Evolutionary conservation across 2,888 invertebrate species (phyloP).

Genomic region (Dermolepida albohirtum): DNA sequence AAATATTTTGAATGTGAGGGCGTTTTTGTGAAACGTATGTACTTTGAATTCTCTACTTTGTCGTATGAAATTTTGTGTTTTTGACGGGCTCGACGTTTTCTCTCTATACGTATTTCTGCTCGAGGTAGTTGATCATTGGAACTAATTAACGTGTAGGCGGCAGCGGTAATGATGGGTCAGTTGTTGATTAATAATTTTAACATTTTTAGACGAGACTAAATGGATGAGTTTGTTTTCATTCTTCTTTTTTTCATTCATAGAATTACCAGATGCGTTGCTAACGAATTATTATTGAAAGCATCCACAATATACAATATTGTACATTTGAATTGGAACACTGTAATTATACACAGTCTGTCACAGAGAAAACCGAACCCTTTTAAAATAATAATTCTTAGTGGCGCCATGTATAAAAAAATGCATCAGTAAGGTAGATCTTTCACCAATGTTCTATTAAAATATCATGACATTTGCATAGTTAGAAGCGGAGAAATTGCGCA

Average conservation of each 20-base stretch:
- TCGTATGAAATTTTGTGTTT: slow-evolving; percentile 29
- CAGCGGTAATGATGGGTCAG: slow-evolving; percentile 22
- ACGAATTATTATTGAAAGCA: background rate
- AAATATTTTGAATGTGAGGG: slow-evolving; percentile 31
- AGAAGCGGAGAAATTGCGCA: no score
- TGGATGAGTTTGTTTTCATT: background rate
- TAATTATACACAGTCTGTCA: no score
- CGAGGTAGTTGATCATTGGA: slow-evolving; percentile 31
- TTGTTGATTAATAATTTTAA: slow-evolving; percentile 23
- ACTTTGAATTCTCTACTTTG: background rate
- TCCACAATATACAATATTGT: no score
- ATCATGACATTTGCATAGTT: no score
- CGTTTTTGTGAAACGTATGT: slow-evolving; percentile 3
- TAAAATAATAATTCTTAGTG: no score
- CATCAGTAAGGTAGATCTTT: no score
- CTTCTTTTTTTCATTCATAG: no score
- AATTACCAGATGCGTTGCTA: background rate
- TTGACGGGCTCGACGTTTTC: slow-evolving; percentile 4
- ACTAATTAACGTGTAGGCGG: slow-evolving; percentile 33
- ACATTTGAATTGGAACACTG: no score
- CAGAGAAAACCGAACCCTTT: no score
- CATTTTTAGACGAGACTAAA: slow-evolving; percentile 24
- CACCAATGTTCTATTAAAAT: no score
- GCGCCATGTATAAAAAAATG: no score
- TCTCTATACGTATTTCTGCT: slow-evolving; percentile 7